A percentile compares a stretch with the other conserved stretches of the same genome.
Conservation (phyloP, 92 coral and sea anemone species). For the Porites divaricata region DNA sequence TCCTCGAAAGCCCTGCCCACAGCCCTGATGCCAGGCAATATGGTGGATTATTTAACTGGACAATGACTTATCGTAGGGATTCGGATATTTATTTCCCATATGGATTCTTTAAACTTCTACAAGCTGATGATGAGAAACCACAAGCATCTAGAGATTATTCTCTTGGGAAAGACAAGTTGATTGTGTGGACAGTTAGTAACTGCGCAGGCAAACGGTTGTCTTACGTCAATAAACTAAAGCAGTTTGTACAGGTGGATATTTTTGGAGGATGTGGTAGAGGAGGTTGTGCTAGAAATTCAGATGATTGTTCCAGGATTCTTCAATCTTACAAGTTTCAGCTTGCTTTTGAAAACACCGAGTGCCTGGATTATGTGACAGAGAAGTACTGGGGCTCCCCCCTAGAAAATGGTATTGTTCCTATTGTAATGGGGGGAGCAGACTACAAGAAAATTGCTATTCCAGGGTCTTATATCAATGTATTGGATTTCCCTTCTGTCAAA, state of each 20-base stretch:
- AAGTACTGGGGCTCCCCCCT: constrained; percentile 56
- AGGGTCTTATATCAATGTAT: constrained; percentile 61
- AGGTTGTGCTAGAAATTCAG: constrained; percentile 12
- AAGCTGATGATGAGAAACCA: constrained; percentile 5
- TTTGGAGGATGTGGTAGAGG: constrained; percentile 36
- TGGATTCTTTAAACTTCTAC: constrained; percentile 28
- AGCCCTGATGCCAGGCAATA: constrained; percentile 16
- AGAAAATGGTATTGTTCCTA: constrained; percentile 58
- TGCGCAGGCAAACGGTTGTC: constrained; percentile 32
- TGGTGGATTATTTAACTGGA: constrained; percentile 70
- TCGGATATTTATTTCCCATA: constrained; percentile 67
- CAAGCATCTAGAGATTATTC: constrained; percentile 17
- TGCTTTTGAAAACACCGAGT: constrained; percentile 67
- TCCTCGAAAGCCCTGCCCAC: constrained; percentile 55
- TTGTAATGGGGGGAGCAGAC: constrained; percentile 63
- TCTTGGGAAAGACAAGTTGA: constrained; percentile 45
- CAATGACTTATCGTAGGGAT: constrained; percentile 56
- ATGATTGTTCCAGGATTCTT: constrained; percentile 39
- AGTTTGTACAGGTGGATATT: constrained; percentile 51
- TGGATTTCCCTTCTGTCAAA: constrained; percentile 50
- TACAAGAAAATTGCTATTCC: constrained; percentile 60
- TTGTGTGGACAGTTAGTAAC: constrained; percentile 55
- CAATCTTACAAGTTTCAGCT: constrained; percentile 57
- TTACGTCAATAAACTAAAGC: constrained; percentile 47
- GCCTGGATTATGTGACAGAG: constrained; percentile 71